Conservation (phyloP, 2,797 vertebrate genomes). For the Discoglossus pictus region DNA sequence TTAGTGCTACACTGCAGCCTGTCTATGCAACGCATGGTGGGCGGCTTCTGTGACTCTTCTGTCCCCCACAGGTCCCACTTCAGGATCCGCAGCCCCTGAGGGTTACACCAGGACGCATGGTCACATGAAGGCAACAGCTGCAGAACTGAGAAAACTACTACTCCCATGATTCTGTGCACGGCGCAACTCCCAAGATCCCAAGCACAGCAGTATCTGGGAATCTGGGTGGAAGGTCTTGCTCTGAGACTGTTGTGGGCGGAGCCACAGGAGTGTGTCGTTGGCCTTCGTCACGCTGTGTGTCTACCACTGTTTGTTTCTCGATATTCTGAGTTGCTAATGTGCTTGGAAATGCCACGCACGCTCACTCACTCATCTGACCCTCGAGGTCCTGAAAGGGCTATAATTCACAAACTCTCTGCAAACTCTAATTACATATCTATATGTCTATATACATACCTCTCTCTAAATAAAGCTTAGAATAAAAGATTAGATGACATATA, state of each 20-base stretch:
- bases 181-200: background rate
- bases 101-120: constrained; percentile 42
- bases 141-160: constrained; percentile 23
- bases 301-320: too few relatives aligned
- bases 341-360: too few relatives aligned
- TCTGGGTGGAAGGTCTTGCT: constrained; percentile 18
- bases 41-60: background rate
- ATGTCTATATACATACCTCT: too few relatives aligned
- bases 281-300: constrained; percentile 6
- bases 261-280: constrained; percentile 1
- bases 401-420: too few relatives aligned
- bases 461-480: too few relatives aligned
- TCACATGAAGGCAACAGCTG: constrained; percentile 16
- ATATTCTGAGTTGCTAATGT: too few relatives aligned
- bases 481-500: too few relatives aligned
- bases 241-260: constrained; percentile 21
- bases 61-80: background rate
- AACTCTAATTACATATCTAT: too few relatives aligned
- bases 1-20: too few relatives aligned
- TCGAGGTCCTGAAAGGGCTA: too few relatives aligned
- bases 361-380: too few relatives aligned
- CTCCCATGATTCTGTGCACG: constrained; percentile 15
- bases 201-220: constrained; percentile 13
- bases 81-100: background rate
- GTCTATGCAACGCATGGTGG: too few relatives aligned